Conservation (phyloP, 2,888 invertebrate genomes). For the Saturnia pavonia region DNA sequence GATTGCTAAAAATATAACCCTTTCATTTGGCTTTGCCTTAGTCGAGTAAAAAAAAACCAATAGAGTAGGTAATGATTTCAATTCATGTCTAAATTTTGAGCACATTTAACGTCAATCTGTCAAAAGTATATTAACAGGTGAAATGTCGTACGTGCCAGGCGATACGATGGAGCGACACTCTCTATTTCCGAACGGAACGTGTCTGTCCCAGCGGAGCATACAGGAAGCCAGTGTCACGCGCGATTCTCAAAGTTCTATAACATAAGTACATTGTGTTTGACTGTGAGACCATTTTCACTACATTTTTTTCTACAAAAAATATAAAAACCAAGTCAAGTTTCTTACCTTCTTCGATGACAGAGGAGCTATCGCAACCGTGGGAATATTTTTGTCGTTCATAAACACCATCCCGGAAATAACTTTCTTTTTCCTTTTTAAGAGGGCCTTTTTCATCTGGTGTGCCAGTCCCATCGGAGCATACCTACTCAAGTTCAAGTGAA, state of each 20-base stretch:
- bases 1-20: too few species aligned
- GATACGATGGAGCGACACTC: constrained; percentile 36
- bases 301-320: too few species aligned
- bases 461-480: too few species aligned
- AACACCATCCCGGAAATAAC: too few species aligned
- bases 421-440: too few species aligned
- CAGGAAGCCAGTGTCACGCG: constrained; percentile 53
- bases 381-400: too few species aligned
- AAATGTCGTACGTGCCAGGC: constrained; percentile 31
- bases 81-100: not conserved
- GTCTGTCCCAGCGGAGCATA: constrained; percentile 23
- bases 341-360: too few species aligned
- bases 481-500: too few species aligned
- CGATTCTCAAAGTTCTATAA: constrained; percentile 24
- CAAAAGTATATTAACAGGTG: constrained; percentile 19
- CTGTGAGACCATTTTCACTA: constrained; percentile 6
- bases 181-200: constrained; percentile 61
- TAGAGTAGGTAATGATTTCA: not conserved
- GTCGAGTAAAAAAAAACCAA: not conserved
- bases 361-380: too few species aligned
- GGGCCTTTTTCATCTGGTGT: too few species aligned
- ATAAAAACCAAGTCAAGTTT: too few species aligned
- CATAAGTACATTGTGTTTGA: constrained; percentile 19
- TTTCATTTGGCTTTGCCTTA: too few species aligned
- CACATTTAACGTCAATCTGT: not conserved